These are phyloP conservation scores for Phorcus lineatus DNA, from an alignment of 2,888 invertebrate species.

Conservation along the genomic window DNA sequence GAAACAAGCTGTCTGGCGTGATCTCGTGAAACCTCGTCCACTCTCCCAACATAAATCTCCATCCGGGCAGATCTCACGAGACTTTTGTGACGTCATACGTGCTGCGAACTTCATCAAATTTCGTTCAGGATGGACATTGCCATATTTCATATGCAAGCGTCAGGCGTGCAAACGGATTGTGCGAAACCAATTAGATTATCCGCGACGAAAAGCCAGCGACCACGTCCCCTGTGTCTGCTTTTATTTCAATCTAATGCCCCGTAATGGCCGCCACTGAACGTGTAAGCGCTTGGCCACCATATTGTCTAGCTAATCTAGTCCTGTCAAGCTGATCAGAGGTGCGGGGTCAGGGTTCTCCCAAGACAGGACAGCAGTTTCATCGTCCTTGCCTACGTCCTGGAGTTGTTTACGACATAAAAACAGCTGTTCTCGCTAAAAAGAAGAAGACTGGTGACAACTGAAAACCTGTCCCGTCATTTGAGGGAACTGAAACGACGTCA, in stretches of 20 bases:
- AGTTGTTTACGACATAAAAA: background rate
- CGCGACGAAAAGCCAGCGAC: conserved; percentile 3
- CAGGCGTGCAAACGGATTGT: background rate
- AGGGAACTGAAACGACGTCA: too few species aligned
- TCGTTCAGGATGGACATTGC: conserved; percentile 4
- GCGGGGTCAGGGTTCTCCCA: background rate
- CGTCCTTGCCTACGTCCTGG: background rate
- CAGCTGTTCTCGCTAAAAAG: background rate
- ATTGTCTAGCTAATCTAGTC: conserved; percentile 7
- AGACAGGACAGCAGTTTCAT: background rate
- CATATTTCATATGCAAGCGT: conserved; percentile 9
- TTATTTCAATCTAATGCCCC: conserved; percentile 18
- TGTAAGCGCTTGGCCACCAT: background rate
- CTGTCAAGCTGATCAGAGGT: background rate
- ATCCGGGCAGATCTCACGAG: conserved; percentile 26
- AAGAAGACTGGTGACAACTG: too few species aligned
- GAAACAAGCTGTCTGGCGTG: background rate
- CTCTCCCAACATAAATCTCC: conserved; percentile 20
- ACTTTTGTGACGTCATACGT: conserved; percentile 19
- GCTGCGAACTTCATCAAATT: conserved; percentile 10
- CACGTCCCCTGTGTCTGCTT: background rate
- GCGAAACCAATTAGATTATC: conserved; percentile 18
- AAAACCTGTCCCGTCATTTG: too few species aligned
- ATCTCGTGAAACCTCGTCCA: background rate
- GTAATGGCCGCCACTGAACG: background rate